Percentiles rank a stretch among this genome's conserved stretches.
Conservation (phyloP, 37 sponge, comb jelly and placozoan species). For the Chondrilla cf. caribensis region DNA sequence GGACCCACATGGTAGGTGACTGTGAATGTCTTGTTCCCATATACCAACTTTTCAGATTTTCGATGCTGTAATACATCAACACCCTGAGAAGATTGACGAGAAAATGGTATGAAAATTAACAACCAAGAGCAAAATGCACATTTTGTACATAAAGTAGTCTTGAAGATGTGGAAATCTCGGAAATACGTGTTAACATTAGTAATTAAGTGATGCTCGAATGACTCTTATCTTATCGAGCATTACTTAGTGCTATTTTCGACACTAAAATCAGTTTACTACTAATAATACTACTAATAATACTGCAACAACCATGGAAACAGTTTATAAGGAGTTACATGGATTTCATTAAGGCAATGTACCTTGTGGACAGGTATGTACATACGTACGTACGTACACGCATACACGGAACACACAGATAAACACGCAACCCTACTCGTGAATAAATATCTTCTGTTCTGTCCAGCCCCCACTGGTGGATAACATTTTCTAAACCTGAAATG, state of each 20-base stretch:
- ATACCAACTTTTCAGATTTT: conserved; percentile 61
- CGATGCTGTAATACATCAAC: conserved; percentile 43
- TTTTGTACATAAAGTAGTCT: no score
- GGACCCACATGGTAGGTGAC: conserved; percentile 39
- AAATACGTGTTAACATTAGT: no score
- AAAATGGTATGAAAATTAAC: neutral
- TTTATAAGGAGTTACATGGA: no score
- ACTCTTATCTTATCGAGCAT: no score
- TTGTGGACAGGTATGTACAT: neutral
- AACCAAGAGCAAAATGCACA: no score
- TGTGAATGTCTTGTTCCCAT: conserved; percentile 47
- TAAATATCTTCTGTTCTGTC: conserved; percentile 23
- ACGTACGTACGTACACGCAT: neutral
- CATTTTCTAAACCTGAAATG: conserved; percentile 63
- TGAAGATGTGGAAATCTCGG: no score
- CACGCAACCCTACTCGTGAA: neutral
- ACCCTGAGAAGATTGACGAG: neutral
- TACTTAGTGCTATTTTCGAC: no score
- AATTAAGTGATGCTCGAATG: no score
- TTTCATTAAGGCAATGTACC: no score
- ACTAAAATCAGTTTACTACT: no score
- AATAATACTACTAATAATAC: no score
- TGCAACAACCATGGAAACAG: no score
- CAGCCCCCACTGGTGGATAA: conserved; percentile 74
- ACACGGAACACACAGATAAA: neutral